Percentiles rank a stretch among this genome's conserved stretches.
Evolutionary conservation across 2,797 vertebrate genomes (phyloP).

Genomic region (Kryptopterus vitreolus): DNA sequence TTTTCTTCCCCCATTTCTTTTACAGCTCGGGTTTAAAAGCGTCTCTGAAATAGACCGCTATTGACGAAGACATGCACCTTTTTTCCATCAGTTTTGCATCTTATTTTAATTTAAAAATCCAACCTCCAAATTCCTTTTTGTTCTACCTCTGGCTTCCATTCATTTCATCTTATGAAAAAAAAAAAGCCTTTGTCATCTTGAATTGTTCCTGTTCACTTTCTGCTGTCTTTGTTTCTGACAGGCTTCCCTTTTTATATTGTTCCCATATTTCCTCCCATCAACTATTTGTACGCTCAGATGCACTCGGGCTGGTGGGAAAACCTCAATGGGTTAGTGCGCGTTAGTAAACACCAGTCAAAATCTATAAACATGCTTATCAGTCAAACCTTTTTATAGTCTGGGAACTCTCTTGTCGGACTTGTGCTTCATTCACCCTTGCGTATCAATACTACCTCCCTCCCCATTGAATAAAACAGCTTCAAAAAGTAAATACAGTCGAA

Average conservation of each 20-base stretch:
- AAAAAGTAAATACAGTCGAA: not conserved
- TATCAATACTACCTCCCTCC: not conserved
- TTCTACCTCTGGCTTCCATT: not conserved
- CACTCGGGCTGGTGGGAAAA: not conserved
- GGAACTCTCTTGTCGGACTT: not conserved
- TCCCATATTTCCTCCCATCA: not conserved
- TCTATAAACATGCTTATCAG: slow-evolving; percentile 3
- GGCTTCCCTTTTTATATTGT: slow-evolving; percentile 28
- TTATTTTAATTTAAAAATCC: slow-evolving; percentile 1
- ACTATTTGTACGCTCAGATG: not conserved
- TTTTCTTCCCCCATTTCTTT: not conserved
- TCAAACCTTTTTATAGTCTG: slow-evolving; percentile 22
- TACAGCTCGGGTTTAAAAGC: not conserved
- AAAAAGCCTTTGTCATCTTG: not conserved
- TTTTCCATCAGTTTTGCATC: not conserved
- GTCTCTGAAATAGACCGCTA: not conserved
- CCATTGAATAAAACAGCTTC: not conserved
- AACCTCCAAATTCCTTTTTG: not conserved
- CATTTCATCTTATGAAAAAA: not conserved
- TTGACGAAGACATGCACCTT: not conserved
- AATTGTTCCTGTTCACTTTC: not conserved
- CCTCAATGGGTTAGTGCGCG: not conserved
- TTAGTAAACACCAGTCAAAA: slow-evolving; percentile 27
- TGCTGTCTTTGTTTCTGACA: not conserved
- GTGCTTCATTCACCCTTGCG: not conserved